Percentiles rank a stretch among this genome's conserved stretches.
Conservation (phyloP, 2,113 vertebrate genomes). For the Brachypodius melanocephalos region DNA sequence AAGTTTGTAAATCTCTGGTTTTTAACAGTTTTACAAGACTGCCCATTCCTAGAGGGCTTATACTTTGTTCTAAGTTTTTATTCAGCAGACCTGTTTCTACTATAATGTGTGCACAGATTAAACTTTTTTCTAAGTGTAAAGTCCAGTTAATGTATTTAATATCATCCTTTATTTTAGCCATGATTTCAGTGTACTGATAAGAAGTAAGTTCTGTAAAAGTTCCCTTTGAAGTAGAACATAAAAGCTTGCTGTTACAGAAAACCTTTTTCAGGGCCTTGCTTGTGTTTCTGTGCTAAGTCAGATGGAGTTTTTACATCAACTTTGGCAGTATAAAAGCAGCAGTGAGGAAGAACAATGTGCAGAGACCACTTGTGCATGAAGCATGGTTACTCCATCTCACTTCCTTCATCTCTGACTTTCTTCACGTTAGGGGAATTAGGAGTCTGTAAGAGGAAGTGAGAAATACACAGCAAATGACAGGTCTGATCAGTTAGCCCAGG, state of each 20-base stretch:
- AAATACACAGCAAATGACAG: neutral
- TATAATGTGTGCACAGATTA: neutral
- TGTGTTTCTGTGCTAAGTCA: neutral
- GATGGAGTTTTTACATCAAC: neutral
- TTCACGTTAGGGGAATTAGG: neutral
- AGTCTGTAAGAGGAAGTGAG: neutral
- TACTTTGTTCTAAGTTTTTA: neutral
- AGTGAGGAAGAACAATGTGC: neutral
- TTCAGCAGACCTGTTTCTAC: neutral
- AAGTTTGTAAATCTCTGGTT: neutral
- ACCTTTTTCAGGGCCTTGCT: neutral
- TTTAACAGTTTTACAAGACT: neutral
- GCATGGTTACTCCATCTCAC: neutral
- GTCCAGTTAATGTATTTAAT: neutral
- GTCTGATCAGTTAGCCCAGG: neutral
- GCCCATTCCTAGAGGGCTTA: fast-evolving
- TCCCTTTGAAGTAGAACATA: neutral
- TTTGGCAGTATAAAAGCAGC: neutral
- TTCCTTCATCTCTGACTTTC: neutral
- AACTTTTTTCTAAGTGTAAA: neutral
- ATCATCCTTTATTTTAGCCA: neutral
- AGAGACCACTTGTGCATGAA: neutral
- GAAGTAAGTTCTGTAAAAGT: neutral
- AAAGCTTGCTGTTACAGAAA: neutral
- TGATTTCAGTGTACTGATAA: neutral